Base-by-base conservation (phyloP, 2,797 vertebrate species). In the Phyllotis vaccarum region DNA sequence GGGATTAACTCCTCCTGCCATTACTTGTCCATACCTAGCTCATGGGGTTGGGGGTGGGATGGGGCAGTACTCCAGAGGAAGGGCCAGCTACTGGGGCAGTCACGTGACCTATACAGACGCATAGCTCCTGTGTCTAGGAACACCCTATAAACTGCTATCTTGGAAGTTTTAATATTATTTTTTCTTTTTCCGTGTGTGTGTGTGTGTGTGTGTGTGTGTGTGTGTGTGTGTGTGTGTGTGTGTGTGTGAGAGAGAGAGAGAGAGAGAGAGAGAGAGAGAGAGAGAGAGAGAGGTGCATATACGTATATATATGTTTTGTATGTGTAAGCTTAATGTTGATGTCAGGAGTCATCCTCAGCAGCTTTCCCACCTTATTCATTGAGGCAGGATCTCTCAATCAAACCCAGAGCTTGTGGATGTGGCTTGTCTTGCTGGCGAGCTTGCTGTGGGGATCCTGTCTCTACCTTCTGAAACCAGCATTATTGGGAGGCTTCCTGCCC, bases 121-220 rank as follows among this genome's bases (percentile, higher is more conserved):
- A 2, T 0, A 31, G 79, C 19, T 21, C n/a, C 3, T 3, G 21
- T 0, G 9, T 27, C 66, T n/a, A 16, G 54, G 76, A 81, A 46
- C 0, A 19, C 70, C 17, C 52, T 0, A 1, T 2, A 7, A 7
- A 58, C 17, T 74, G 52, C 52, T 0, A 0, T 37, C 52, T 91
- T 74, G 34, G 68, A 81, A 81, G 52, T 43, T 64, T 62, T 64
- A 13, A 19, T 58, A 34, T 16, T 72, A 52, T n/a, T 66, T 85
- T 85, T 66, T 22, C 12, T 13, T 68, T 87, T 56, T 87, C 14
- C 5, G 4, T 21, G 29, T 24, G 9, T 74, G 29, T 66, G 40
- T 62, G 31, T 31, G 8, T 81, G 80, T 62, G 79, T 81, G 76
- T 24, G 40, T 62, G 37, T 31, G 6, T 60, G 58, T 62, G 56